These are phyloP conservation scores for Prosopocoilus inquinatus DNA, from an alignment of 2,888 invertebrate genomes.

Conservation along the genomic window DNA sequence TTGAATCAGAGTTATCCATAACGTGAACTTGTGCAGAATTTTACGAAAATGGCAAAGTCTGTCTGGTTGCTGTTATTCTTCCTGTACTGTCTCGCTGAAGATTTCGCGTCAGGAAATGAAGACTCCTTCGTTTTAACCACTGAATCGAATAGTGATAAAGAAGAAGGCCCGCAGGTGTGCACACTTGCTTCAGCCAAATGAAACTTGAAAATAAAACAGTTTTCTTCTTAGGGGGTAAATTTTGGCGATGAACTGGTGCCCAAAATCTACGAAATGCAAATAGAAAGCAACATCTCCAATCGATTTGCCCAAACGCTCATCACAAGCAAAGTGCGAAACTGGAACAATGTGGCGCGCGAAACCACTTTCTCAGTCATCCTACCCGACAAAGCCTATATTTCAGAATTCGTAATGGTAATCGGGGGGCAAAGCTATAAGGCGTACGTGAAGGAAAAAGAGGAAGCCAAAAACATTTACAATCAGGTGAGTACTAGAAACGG, in stretches of 20 bases:
- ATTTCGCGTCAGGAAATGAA: too few species aligned
- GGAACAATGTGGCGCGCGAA: conserved; percentile 59
- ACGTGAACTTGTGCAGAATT: too few species aligned
- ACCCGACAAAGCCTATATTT: conserved; percentile 70
- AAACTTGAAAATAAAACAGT: too few species aligned
- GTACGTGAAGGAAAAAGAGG: conserved; percentile 64
- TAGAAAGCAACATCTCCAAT: conserved; percentile 61
- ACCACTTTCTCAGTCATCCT: conserved; percentile 64
- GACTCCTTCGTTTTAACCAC: too few species aligned
- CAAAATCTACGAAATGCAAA: conserved; percentile 60
- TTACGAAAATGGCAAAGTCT: too few species aligned
- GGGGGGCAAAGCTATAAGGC: conserved; percentile 63
- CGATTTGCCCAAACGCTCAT: conserved; percentile 67
- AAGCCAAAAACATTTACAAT: conserved; percentile 56
- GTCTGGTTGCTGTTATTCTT: too few species aligned
- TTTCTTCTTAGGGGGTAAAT: too few species aligned
- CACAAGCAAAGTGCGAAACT: conserved; percentile 64
- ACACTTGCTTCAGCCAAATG: too few species aligned
- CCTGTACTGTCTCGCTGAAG: too few species aligned
- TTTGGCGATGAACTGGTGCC: conserved; percentile 26
- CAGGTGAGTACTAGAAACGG: conserved; percentile 32
- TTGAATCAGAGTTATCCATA: too few species aligned
- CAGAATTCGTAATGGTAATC: conserved; percentile 66
- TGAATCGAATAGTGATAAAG: too few species aligned
- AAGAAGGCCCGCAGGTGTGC: too few species aligned